These are phyloP conservation scores for Carassius auratus DNA, from an alignment of 2,113 vertebrate genomes.

Conservation along the genomic window DNA sequence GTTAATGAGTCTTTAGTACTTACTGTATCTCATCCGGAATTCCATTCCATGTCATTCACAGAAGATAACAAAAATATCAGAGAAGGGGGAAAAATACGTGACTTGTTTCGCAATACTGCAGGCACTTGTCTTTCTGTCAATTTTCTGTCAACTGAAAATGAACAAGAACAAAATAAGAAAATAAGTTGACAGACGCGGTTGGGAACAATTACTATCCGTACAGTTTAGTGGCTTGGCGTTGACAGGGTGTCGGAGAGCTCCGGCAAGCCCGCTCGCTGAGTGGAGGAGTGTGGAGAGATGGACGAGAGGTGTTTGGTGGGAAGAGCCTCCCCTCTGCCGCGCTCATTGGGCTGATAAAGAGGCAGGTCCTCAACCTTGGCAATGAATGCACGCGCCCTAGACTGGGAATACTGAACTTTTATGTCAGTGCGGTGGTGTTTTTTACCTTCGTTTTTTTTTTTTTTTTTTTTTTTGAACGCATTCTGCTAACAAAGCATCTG, in stretches of 20 bases:
- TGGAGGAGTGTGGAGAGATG: slow-evolving; percentile 85
- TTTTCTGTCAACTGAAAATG: neutral
- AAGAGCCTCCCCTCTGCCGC: slow-evolving; percentile 87
- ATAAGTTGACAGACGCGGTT: slow-evolving; percentile 38
- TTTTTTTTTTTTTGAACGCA: neutral
- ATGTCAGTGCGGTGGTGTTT: slow-evolving; percentile 40
- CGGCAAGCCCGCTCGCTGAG: slow-evolving; percentile 82
- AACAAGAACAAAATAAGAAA: neutral
- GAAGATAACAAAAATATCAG: slow-evolving; percentile 15
- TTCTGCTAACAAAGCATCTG: slow-evolving; percentile 7
- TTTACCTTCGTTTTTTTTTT: neutral
- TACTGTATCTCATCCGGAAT: slow-evolving; percentile 54
- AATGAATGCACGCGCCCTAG: slow-evolving; percentile 73
- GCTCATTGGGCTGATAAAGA: slow-evolving; percentile 92
- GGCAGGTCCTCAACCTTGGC: slow-evolving; percentile 88
- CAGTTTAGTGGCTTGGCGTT: slow-evolving; percentile 60
- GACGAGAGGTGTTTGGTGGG: slow-evolving; percentile 69
- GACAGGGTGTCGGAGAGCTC: slow-evolving; percentile 70
- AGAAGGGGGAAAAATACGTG: slow-evolving; percentile 42
- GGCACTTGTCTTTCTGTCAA: neutral
- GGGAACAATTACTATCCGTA: slow-evolving; percentile 63
- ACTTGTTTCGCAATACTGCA: slow-evolving; percentile 37
- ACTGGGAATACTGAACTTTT: slow-evolving; percentile 67
- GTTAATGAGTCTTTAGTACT: slow-evolving; percentile 52
- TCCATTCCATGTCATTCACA: slow-evolving; percentile 43